Evolutionary conservation across 2,113 vertebrate genomes (phyloP), one percentile per base, ranked within the genome.

Genomic region (Ammodytes dubius): DNA sequence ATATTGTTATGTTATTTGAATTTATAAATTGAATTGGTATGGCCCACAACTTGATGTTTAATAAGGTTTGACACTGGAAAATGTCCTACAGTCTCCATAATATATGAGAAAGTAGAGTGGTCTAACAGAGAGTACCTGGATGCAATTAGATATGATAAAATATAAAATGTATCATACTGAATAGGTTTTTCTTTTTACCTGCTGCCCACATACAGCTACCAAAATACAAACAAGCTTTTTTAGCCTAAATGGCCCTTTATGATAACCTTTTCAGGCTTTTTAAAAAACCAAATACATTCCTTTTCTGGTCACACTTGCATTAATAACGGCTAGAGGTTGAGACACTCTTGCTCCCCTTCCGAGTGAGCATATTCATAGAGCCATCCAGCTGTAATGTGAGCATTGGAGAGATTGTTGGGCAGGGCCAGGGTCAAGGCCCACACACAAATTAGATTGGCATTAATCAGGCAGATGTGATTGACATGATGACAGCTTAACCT

Each of bases 401-500:
- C 79, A 73, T 10, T 72, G 49, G 65, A 85, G 81, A 84, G 50
- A 79, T 27, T 76, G 75, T 50, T 72, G 43, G 63, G 77, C 72
- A 80, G 88, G 81, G 84, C 80, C 78, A 63, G 72, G 88, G 88
- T 93, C 94, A 94, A 94, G 93, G 93, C 75, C 86, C 70, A 70
- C 50, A 70, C 74, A 87, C 85, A 91, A 91, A 93, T 94, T 82
- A 94, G 89, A 93, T 65, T 86, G 86, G 72, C 81, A 93, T 94
- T 89, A 90, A 91, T 95, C 90, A 93, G 87, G 89, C 79, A 86
- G 86, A 87, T 83, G 85, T 77, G 88, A 87, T 63, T 79, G 79
- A 90, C 83, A 84, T 56, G 70, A 72, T 88, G 92, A 92, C 84
- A 90, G 90, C 76, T 91, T 95, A 90, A 96, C 94, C 96, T 97